These are phyloP conservation scores for Leiothrix lutea DNA, from an alignment of 2,113 vertebrate genomes.

Conservation along the genomic window DNA sequence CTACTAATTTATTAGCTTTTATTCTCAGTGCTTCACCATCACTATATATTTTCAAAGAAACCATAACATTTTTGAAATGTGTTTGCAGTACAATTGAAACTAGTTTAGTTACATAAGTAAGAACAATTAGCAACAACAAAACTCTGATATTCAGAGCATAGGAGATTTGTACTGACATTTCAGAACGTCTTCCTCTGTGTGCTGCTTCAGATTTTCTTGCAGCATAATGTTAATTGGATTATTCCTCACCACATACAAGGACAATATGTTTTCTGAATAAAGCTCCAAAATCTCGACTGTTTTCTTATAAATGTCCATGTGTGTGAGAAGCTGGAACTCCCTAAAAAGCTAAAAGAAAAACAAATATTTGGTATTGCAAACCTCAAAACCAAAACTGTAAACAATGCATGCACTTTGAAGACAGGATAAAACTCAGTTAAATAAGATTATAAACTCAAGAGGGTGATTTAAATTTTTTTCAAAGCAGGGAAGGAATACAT, in stretches of 20 bases:
- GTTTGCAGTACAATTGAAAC: neutral
- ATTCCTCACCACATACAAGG: slow-evolving; percentile 50
- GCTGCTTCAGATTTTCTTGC: slow-evolving; percentile 61
- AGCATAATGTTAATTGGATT: slow-evolving; percentile 63
- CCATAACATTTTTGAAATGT: neutral
- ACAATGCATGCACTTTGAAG: neutral
- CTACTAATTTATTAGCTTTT: neutral
- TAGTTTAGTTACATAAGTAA: neutral
- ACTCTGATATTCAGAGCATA: neutral
- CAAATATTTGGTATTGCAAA: neutral
- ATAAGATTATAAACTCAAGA: neutral
- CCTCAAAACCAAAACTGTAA: neutral
- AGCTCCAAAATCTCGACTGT: slow-evolving; percentile 70
- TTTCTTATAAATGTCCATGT: slow-evolving; percentile 70
- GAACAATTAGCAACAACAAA: neutral
- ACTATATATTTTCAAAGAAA: neutral
- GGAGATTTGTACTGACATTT: slow-evolving; percentile 63
- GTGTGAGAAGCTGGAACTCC: slow-evolving; percentile 73
- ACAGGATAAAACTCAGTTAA: neutral
- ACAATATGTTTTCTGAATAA: slow-evolving; percentile 71
- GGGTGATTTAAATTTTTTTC: neutral
- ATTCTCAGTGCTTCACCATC: neutral
- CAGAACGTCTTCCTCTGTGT: slow-evolving; percentile 58
- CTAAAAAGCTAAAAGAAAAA: slow-evolving; percentile 68
- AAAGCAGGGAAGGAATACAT: neutral